A percentile compares a stretch with the other conserved stretches of the same genome.
phyloP scores from a whole-genome alignment of 2,888 invertebrate species.

The Amphipyra berbera region DNA sequence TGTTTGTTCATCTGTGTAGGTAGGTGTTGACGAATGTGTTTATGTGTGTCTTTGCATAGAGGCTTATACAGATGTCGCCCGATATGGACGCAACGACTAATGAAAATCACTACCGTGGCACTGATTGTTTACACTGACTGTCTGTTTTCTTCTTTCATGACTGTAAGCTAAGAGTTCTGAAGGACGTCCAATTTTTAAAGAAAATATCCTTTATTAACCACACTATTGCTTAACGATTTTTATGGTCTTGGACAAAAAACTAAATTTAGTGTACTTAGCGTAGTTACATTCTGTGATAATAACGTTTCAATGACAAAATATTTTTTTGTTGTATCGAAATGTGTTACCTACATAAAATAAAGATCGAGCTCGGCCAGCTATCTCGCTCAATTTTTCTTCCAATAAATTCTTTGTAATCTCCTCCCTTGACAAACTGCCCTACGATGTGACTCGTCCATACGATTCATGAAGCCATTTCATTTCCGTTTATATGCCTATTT shows the following conservation, averaged over 20 bases:
- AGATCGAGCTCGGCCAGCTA: conserved; percentile 36
- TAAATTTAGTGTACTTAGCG: too few species aligned
- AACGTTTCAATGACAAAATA: conserved; percentile 15
- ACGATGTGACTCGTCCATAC: conserved; percentile 75
- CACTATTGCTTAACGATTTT: too few species aligned
- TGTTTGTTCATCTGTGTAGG: conserved; percentile 32
- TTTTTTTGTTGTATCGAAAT: conserved; percentile 13
- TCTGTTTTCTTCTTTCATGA: too few species aligned
- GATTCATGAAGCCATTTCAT: conserved; percentile 85
- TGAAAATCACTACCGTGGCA: too few species aligned
- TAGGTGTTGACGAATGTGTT: conserved; percentile 6
- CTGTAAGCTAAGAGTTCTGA: too few species aligned
- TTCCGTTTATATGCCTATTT: conserved; percentile 86
- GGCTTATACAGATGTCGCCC: neutral
- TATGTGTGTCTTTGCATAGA: too few species aligned
- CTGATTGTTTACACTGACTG: too few species aligned
- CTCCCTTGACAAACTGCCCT: conserved; percentile 71
- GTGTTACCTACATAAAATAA: conserved; percentile 28
- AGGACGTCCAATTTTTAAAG: too few species aligned
- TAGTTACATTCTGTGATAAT: too few species aligned
- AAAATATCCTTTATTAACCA: too few species aligned
- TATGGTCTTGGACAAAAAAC: too few species aligned
- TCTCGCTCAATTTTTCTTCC: conserved; percentile 52
- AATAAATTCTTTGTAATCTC: conserved; percentile 68
- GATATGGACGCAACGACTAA: too few species aligned